These are phyloP conservation scores for Chlorocebus sabaeus DNA, from an alignment of 2,113 vertebrate genomes.

Conservation along the genomic window DNA sequence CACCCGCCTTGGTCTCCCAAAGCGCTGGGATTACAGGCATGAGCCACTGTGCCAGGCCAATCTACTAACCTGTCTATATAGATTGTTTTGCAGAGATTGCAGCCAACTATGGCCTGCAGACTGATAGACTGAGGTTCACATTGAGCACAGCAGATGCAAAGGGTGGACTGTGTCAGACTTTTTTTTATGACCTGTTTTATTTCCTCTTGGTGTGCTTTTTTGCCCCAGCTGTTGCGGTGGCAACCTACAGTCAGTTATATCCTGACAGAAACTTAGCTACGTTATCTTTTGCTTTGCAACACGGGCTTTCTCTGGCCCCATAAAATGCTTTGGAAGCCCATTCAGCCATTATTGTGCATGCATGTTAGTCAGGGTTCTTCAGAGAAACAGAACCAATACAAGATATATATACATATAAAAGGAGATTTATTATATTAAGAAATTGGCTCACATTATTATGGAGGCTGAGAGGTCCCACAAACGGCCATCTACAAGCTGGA, in stretches of 20 bases:
- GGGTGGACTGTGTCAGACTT: background rate
- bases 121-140: background rate
- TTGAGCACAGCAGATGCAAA: background rate
- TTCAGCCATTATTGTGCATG: background rate
- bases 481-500: background rate
- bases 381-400: background rate
- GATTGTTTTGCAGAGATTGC: background rate
- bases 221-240: background rate
- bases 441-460: background rate
- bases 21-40: too few relatives aligned
- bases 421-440: background rate
- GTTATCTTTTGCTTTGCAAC: background rate
- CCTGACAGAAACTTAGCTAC: background rate
- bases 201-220: background rate
- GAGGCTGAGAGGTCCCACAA: background rate
- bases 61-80: too few relatives aligned
- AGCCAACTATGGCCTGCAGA: background rate
- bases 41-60: too few relatives aligned
- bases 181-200: background rate
- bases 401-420: background rate
- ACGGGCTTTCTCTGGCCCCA: background rate
- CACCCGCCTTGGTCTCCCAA: too few relatives aligned
- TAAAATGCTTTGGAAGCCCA: background rate
- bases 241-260: background rate
- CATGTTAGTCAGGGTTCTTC: background rate